A percentile compares a stretch with the other conserved stretches of the same genome.
Conservation (phyloP, 2,888 invertebrate species). For the Fragum whitleyi region DNA sequence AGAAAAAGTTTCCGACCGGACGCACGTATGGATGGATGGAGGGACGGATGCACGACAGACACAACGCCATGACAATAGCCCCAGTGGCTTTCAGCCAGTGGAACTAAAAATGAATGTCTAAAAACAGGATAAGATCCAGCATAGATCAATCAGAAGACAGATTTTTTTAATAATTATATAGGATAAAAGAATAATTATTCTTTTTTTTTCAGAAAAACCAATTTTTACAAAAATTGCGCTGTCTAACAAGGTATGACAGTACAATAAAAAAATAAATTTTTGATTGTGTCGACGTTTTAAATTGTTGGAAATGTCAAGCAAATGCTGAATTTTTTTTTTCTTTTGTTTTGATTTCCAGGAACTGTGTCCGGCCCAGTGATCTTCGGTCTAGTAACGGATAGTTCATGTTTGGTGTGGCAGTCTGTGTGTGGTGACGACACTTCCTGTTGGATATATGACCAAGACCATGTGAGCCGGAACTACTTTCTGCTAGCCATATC, state of each 20-base stretch:
- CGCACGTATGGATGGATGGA: too few species aligned
- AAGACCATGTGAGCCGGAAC: neutral
- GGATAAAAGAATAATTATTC: too few species aligned
- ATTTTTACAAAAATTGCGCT: neutral
- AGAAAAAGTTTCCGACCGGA: too few species aligned
- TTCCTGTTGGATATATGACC: neutral
- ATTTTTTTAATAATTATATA: too few species aligned
- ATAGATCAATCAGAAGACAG: too few species aligned
- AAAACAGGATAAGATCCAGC: too few species aligned
- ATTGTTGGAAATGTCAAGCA: neutral
- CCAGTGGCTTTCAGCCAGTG: too few species aligned
- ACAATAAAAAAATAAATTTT: neutral
- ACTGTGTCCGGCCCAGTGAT: neutral
- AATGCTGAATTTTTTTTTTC: neutral
- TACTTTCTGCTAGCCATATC: neutral
- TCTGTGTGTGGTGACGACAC: neutral
- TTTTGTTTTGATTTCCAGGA: neutral
- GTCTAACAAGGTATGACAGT: neutral
- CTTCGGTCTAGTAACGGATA: neutral
- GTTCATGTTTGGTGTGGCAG: neutral
- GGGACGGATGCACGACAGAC: too few species aligned
- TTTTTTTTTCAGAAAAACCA: too few species aligned
- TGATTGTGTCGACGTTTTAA: neutral
- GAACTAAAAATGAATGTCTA: too few species aligned
- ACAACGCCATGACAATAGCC: too few species aligned